phyloP scores from a whole-genome alignment of 2,797 vertebrate species.

The Dicrostonyx torquatus region DNA sequence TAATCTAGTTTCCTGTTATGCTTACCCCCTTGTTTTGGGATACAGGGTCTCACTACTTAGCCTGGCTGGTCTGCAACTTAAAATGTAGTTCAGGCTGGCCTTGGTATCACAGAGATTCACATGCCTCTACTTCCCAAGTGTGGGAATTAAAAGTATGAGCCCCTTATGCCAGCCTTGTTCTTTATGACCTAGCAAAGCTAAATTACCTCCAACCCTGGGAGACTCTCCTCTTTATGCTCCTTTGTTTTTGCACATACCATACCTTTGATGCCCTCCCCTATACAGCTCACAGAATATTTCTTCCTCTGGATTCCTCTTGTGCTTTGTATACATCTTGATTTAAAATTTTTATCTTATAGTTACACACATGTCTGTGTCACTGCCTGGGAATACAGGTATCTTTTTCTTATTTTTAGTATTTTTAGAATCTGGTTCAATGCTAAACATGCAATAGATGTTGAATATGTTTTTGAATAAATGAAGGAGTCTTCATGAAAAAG shows the following conservation, averaged over 20 bases:
- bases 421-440: slow-evolving; percentile 36
- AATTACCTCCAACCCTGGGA: slow-evolving; percentile 40
- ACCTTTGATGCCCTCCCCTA: slow-evolving; percentile 32
- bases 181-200: slow-evolving; percentile 58
- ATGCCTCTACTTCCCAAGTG: neutral
- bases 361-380: slow-evolving; percentile 5
- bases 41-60: neutral
- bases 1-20: slow-evolving; percentile 21
- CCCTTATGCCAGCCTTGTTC: neutral
- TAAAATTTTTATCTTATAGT: slow-evolving; percentile 24
- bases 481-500: slow-evolving; percentile 37
- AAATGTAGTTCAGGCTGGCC: neutral
- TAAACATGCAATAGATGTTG: slow-evolving; percentile 51
- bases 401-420: slow-evolving; percentile 60
- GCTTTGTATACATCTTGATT: slow-evolving; percentile 56
- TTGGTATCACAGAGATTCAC: neutral
- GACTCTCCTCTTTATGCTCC: slow-evolving; percentile 32
- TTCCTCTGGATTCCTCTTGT: slow-evolving; percentile 21
- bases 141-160: neutral
- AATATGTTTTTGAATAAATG: slow-evolving; percentile 58
- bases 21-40: neutral
- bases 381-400: slow-evolving; percentile 35
- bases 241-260: slow-evolving; percentile 55
- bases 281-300: slow-evolving; percentile 46
- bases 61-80: neutral